Base-by-base conservation (phyloP, 2,888 invertebrate species). In the Onchidella celtica region DNA sequence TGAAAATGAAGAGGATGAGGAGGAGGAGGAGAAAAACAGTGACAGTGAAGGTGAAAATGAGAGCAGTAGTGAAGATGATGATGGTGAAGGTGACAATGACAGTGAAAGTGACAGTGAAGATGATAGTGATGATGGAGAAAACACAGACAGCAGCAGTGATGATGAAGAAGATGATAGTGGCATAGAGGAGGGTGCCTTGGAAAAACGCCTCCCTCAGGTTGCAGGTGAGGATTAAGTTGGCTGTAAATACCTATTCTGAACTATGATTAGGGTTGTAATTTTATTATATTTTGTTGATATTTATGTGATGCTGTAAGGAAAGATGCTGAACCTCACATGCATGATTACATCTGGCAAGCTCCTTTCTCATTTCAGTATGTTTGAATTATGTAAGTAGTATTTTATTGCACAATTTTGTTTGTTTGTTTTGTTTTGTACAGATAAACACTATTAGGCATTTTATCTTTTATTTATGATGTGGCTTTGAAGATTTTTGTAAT, bases 21-120 rank as follows among this genome's bases (percentile, higher is more conserved):
- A 38, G 17, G 27, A 14, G 2, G 77, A 70, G n/a, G 76, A 79
- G n/a, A 69, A 65, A 27, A 34, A 59, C 63, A 69, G 66, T 47
- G 79, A 81, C n/a, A 73, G 68, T 11, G 83, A 80, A 24, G 74
- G 55, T 27, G 77, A 76, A 6, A 83, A 83, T 14, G 79, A 63
- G 14, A 66, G 55, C 9, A 61, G 27, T 38, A 34, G 36, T 63
- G 73, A 73, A 4, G 73, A 78, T 9, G 63, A 55, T n/a, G 79
- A 57, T 36, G 57, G 75, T 66, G 75, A 77, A n/a, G n/a, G n/a
- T 47, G 47, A 47, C 47, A 6, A 76, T 29, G 73, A 66, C 1
- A 73, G 29, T 70, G 73, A 55, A 72, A 80, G 47, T 87, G 89
- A 84, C 87, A 59, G 40, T 38, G 69, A 66, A 87, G 82, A 88